A percentile compares a stretch with the other conserved stretches of the same genome.
Evolutionary conservation across 2,888 invertebrate genomes (phyloP).

Genomic region (Auanema freiburgensis): DNA sequence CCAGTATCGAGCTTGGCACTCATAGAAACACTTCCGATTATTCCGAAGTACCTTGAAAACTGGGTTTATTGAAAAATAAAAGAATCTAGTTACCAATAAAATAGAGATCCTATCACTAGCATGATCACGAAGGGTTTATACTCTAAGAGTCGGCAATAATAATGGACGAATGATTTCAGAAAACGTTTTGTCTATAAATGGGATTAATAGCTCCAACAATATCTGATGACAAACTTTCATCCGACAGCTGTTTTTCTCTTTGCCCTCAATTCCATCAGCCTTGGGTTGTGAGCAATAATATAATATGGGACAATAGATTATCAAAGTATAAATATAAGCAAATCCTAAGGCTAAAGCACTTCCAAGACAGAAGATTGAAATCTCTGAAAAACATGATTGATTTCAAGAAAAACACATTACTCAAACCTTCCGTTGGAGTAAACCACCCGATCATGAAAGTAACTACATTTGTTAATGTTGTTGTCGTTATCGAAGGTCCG

Average conservation of each 20-base stretch:
- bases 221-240: conserved; percentile 7
- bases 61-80: neutral
- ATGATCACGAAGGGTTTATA: conserved; percentile 17
- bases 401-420: neutral
- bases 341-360: conserved; percentile 61
- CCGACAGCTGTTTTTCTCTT: conserved; percentile 9
- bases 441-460: conserved; percentile 60
- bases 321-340: conserved; percentile 59
- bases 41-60: conserved; percentile 31
- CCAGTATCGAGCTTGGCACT: conserved; percentile 53
- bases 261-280: neutral
- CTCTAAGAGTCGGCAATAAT: conserved; percentile 12
- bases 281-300: conserved; percentile 24
- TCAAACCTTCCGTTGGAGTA: conserved; percentile 56
- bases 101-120: conserved; percentile 13
- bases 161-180: conserved; percentile 10
- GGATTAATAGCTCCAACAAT: neutral
- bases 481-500: conserved; percentile 64
- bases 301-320: conserved; percentile 50
- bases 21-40: conserved; percentile 50
- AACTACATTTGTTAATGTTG: conserved; percentile 61
- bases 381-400: conserved; percentile 42
- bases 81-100: conserved; percentile 17
- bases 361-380: conserved; percentile 60
- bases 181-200: conserved; percentile 10